Conservation (phyloP, 2,888 invertebrate species). For the Archips crataeganus region DNA sequence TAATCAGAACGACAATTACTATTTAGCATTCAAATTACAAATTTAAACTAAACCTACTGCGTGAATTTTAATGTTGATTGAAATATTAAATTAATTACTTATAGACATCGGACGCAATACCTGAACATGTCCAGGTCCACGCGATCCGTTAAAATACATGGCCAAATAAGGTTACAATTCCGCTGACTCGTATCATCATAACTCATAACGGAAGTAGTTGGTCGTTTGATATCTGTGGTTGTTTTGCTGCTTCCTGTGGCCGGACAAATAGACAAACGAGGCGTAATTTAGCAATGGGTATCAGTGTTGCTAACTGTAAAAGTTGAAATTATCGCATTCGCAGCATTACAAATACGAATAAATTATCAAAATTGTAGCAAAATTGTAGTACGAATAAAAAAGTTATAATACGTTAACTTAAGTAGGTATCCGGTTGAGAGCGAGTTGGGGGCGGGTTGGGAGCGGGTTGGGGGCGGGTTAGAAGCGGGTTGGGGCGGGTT, state of each 20-base stretch:
- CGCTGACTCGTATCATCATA: constrained; percentile 1
- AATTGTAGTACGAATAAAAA: too few relatives aligned
- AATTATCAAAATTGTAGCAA: too few relatives aligned
- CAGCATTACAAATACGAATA: too few relatives aligned
- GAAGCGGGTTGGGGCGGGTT: too few relatives aligned
- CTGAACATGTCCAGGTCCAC: not conserved
- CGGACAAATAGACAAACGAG: not conserved
- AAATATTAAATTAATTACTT: not conserved
- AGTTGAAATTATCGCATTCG: too few relatives aligned
- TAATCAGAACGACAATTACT: too few relatives aligned
- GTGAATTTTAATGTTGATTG: not conserved
- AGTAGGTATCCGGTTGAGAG: too few relatives aligned
- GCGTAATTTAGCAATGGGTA: not conserved
- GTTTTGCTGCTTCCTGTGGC: constrained; percentile 4
- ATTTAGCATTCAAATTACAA: not conserved
- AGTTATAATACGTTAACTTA: too few relatives aligned
- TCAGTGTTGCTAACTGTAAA: too few relatives aligned
- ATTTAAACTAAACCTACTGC: not conserved
- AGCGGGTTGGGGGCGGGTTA: too few relatives aligned
- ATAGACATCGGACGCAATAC: not conserved
- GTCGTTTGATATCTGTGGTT: constrained; percentile 12
- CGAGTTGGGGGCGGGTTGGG: too few relatives aligned
- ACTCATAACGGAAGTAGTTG: constrained; percentile 9
- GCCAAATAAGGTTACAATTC: not conserved
- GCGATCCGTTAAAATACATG: not conserved